Conservation (phyloP, 2,113 vertebrate genomes). For the Dipodomys ordii region DNA sequence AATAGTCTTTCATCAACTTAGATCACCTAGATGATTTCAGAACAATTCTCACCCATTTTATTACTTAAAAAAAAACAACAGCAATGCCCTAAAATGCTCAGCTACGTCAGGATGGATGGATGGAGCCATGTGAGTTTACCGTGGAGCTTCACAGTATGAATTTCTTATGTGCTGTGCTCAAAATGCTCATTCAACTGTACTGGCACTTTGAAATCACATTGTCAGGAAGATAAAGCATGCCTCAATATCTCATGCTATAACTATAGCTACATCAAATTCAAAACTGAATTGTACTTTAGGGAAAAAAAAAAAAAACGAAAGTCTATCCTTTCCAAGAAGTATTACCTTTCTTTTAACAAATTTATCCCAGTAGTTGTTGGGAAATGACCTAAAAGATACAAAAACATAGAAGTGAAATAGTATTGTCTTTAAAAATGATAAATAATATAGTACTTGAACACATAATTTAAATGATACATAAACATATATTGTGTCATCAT, state of each 20-base stretch:
- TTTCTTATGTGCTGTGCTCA: neutral
- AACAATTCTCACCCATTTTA: neutral
- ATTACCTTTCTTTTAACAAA: constrained; percentile 95
- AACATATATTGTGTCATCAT: neutral
- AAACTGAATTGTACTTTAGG: neutral
- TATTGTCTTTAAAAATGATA: neutral
- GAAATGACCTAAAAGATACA: constrained; percentile 93
- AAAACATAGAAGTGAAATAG: constrained; percentile 13
- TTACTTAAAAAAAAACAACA: rapidly evolving
- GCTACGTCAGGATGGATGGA: neutral
- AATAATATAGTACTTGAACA: neutral
- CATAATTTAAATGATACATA: constrained; percentile 21
- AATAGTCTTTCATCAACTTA: neutral
- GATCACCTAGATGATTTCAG: neutral
- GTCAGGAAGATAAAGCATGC: neutral
- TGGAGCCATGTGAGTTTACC: neutral
- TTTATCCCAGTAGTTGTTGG: constrained; percentile 99
- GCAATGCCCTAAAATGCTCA: too few relatives aligned
- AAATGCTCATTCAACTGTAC: neutral
- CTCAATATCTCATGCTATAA: neutral
- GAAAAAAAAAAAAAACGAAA: neutral
- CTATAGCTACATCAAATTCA: neutral
- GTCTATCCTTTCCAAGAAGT: constrained; percentile 14
- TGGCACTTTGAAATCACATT: neutral
- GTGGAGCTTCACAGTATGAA: neutral